Evolutionary conservation across 2,888 invertebrate species (phyloP), one percentile per base, ranked within the genome.

Genomic region (Xestia rhomboidea): DNA sequence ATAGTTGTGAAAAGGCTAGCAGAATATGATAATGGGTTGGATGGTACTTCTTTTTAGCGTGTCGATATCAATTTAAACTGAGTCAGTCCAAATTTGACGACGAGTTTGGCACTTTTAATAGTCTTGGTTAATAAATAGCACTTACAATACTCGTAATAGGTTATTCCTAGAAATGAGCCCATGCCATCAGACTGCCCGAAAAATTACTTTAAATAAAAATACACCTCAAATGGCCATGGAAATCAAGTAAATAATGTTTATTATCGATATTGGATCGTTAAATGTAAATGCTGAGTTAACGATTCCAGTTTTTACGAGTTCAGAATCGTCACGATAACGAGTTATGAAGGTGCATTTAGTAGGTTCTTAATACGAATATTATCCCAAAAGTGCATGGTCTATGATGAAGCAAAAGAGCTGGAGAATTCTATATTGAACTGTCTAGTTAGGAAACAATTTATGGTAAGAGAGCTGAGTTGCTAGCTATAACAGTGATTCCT

Each of bases 371-470:
- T 18, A 11, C 24, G 18, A 30, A 30, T 3, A 24, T 24, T 30
- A 30, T 11, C n/a, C 8, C 11, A 64, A 44, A 15, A n/a, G 10
- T 13, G 34, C 5, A 34, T n/a, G 68, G 24, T 18, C 1, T 1
- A 30, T n/a, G 18, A 68, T 18, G 24, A n/a, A 68, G n/a, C 2
- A n/a, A 54, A 54, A 54, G n/a, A 54, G 2, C 57, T 60, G 27
- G n/a, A 27, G 7, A 57, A 57, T 27, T 57, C 27, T 51, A 11
- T 24, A 24, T 27, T n/a, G 6, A 46, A 15, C 46, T 46, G 38
- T 7, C 38, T n/a, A n/a, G n/a, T n/a, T n/a, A n/a, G n/a, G 5
- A 7, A 4, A 5, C 0, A 5, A 4, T 38, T n/a, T n/a, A n/a
- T n/a, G n/a, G n/a, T 7, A 38, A 38, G n/a, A 57, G 54, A 57